Conservation (phyloP, 2,888 invertebrate genomes). For the Drosophila affinis region DNA sequence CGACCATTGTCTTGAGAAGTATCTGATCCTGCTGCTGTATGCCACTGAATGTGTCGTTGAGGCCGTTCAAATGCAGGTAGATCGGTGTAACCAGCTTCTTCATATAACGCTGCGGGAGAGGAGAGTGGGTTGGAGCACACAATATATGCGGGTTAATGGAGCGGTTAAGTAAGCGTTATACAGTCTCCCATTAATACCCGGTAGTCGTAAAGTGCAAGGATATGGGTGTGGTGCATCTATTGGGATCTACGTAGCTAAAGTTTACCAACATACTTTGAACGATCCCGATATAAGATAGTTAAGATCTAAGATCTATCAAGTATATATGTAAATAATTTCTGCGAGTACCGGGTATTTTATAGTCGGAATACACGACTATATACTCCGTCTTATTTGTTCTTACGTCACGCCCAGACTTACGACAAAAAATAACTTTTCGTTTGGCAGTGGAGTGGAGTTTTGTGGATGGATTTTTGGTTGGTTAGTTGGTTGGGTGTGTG, state of each 20-base stretch:
- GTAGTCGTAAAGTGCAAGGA: background rate
- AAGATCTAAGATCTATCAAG: too few relatives aligned
- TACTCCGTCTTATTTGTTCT: constrained; percentile 2
- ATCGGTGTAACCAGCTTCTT: constrained; percentile 86
- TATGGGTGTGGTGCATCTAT: too few relatives aligned
- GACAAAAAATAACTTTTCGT: constrained; percentile 63
- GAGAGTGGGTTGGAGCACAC: too few relatives aligned
- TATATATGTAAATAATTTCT: too few relatives aligned
- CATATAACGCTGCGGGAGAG: constrained; percentile 86
- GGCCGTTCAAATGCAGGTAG: constrained; percentile 86
- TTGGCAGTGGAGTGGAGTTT: background rate
- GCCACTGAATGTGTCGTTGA: constrained; percentile 83
- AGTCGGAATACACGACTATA: constrained; percentile 1
- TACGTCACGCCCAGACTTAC: constrained; percentile 53
- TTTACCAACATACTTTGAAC: too few relatives aligned
- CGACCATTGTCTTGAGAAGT: constrained; percentile 86
- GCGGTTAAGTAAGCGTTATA: background rate
- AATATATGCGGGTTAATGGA: background rate
- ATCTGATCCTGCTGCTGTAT: constrained; percentile 86
- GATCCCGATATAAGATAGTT: too few relatives aligned
- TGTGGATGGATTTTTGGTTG: constrained; percentile 17
- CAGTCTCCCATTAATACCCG: background rate
- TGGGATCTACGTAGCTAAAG: too few relatives aligned
- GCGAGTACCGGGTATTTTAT: background rate
- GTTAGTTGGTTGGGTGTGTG: constrained; percentile 12